These are phyloP conservation scores for Yponomeuta cagnagella DNA, from an alignment of 2,888 invertebrate genomes.

Conservation along the genomic window DNA sequence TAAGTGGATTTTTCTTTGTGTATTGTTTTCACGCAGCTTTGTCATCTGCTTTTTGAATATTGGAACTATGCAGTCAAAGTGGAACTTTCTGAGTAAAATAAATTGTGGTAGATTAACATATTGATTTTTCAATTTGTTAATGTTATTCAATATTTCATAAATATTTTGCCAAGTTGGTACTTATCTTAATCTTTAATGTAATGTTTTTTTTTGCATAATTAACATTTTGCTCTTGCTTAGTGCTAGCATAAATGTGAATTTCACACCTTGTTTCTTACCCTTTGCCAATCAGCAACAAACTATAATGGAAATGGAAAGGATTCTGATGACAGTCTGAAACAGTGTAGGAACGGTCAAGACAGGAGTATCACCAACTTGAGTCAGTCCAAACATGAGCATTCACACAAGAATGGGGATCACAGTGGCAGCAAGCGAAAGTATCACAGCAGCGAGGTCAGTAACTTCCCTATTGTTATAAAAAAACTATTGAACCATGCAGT, in stretches of 20 bases:
- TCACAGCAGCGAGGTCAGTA: slow-evolving; percentile 60
- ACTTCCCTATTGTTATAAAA: slow-evolving; percentile 13
- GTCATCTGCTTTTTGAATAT: neutral
- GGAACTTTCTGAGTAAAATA: no score
- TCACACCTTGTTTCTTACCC: slow-evolving; percentile 21
- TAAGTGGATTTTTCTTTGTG: slow-evolving; percentile 36
- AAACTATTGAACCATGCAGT: neutral
- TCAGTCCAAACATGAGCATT: slow-evolving; percentile 30
- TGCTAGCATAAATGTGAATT: slow-evolving; percentile 20
- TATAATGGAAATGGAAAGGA: slow-evolving; percentile 54
- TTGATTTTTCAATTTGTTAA: no score
- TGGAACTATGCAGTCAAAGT: neutral
- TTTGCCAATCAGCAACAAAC: slow-evolving; percentile 37
- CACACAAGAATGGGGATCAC: slow-evolving; percentile 49
- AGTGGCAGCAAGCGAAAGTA: slow-evolving; percentile 52
- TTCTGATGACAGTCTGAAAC: slow-evolving; percentile 47
- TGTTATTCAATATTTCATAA: no score
- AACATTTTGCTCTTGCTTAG: slow-evolving; percentile 5
- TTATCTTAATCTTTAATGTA: no score
- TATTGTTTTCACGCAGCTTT: neutral
- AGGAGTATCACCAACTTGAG: slow-evolving; percentile 22
- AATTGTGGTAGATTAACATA: no score
- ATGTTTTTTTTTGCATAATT: no score
- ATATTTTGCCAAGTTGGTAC: no score
- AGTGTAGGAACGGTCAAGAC: slow-evolving; percentile 36